phyloP scores from a whole-genome alignment of 2,888 invertebrate species.

The Octonoba sinensis region DNA sequence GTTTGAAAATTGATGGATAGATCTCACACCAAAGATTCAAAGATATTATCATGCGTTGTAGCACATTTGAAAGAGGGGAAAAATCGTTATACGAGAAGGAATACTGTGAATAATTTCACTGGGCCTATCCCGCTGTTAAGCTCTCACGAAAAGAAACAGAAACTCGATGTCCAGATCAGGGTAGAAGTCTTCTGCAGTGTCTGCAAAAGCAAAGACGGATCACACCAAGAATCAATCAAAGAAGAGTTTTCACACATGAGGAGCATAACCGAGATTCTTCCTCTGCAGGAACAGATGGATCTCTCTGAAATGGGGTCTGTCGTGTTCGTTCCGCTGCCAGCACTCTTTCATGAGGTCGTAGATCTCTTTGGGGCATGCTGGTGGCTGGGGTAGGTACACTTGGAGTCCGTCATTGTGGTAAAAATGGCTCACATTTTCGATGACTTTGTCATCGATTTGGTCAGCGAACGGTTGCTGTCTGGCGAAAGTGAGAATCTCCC shows the following conservation, averaged over 20 bases:
- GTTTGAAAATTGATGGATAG: too few species aligned
- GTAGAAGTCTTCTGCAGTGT: slow-evolving; percentile 2
- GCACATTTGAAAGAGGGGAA: too few species aligned
- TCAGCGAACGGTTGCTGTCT: slow-evolving; percentile 83
- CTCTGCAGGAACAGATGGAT: slow-evolving; percentile 87
- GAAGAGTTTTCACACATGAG: slow-evolving; percentile 40
- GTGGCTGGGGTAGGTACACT: slow-evolving; percentile 77
- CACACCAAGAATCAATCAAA: too few species aligned
- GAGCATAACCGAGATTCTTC: slow-evolving; percentile 77
- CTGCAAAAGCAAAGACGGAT: slow-evolving; percentile 3
- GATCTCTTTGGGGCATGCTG: slow-evolving; percentile 86
- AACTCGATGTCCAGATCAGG: too few species aligned
- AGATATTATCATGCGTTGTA: too few species aligned
- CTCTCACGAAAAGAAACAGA: too few species aligned
- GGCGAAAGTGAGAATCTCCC: slow-evolving; percentile 86
- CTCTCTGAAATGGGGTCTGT: slow-evolving; percentile 88
- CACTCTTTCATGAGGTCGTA: slow-evolving; percentile 93
- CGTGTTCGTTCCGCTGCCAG: slow-evolving; percentile 85
- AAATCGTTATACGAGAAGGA: too few species aligned
- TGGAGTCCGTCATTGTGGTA: slow-evolving; percentile 81
- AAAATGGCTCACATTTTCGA: slow-evolving; percentile 83
- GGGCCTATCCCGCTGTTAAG: too few species aligned
- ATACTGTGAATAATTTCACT: too few species aligned
- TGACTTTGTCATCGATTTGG: slow-evolving; percentile 82
- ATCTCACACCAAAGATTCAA: too few species aligned